A percentile compares a stretch with the other conserved stretches of the same genome.
Conservation (phyloP, 2,888 invertebrate species). For the Platypus cylindrus region DNA sequence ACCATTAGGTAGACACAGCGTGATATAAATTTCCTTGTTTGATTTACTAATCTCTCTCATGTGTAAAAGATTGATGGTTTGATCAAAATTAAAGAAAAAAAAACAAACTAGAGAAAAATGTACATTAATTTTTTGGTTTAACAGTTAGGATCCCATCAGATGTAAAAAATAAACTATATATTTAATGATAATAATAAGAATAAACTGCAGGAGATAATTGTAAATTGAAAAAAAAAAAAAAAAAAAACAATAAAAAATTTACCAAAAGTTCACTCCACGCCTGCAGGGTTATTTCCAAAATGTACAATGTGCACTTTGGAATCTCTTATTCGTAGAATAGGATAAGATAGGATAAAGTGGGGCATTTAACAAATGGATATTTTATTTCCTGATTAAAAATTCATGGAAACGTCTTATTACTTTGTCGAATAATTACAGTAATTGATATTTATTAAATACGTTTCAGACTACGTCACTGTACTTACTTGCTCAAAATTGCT, state of each 20-base stretch:
- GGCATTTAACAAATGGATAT: background rate
- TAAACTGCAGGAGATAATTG: slow-evolving; percentile 6
- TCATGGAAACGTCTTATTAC: slow-evolving; percentile 8
- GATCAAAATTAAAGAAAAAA: too few species aligned
- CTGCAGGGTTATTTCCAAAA: too few species aligned
- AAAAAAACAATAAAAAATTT: too few species aligned
- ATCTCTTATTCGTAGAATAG: slow-evolving; percentile 1
- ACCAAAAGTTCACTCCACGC: too few species aligned
- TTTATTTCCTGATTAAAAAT: slow-evolving; percentile 3
- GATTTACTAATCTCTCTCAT: slow-evolving; percentile 26
- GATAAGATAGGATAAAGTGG: background rate
- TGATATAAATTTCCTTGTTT: slow-evolving; percentile 24
- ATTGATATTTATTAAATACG: too few species aligned
- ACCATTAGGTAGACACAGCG: slow-evolving; percentile 13
- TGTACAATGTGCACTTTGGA: too few species aligned
- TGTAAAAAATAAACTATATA: too few species aligned
- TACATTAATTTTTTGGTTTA: slow-evolving; percentile 7
- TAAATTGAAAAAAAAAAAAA: slow-evolving; percentile 2
- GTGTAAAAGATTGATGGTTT: slow-evolving; percentile 29
- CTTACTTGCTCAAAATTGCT: too few species aligned
- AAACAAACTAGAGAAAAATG: slow-evolving; percentile 13
- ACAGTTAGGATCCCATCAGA: slow-evolving; percentile 4
- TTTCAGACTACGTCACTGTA: too few species aligned
- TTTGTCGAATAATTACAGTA: too few species aligned
- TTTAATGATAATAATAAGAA: too few species aligned